phyloP scores from a whole-genome alignment of 2,797 vertebrate genomes.

The Capromys pilorides region DNA sequence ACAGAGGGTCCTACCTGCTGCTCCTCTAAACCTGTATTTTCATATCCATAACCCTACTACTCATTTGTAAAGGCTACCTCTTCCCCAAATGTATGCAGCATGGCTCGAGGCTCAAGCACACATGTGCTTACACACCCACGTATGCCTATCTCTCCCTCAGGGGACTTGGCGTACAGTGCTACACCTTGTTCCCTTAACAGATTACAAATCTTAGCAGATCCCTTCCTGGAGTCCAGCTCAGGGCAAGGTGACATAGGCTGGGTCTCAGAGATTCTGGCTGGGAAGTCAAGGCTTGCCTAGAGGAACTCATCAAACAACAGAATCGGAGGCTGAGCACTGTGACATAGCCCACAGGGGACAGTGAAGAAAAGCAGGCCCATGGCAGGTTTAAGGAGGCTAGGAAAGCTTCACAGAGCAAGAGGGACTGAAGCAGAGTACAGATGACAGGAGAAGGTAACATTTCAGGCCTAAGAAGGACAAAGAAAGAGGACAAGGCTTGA shows the following conservation, averaged over 20 bases:
- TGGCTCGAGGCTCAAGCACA: background rate
- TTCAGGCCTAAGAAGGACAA: conserved; percentile 46
- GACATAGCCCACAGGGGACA: background rate
- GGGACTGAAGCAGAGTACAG: background rate
- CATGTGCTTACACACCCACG: background rate
- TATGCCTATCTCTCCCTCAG: background rate
- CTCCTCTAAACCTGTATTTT: background rate
- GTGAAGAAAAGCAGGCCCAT: background rate
- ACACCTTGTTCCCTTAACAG: background rate
- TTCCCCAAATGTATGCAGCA: background rate
- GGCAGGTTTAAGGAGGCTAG: background rate
- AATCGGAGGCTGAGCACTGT: background rate
- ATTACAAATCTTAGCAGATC: conserved; percentile 41
- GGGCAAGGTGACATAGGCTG: background rate
- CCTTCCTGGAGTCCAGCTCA: background rate
- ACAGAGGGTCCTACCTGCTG: conserved; percentile 14
- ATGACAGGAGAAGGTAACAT: background rate
- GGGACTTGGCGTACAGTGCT: background rate
- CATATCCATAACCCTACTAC: background rate
- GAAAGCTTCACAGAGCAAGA: conserved; percentile 13
- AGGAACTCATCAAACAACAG: background rate
- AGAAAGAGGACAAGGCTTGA: background rate
- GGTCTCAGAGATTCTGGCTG: background rate
- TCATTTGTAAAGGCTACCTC: background rate
- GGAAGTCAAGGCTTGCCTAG: conserved; percentile 4